Percentiles rank a stretch among this genome's conserved stretches.
Evolutionary conservation across 2,888 invertebrate genomes (phyloP).

Genomic region (Drosophila nr. perissopoda): DNA sequence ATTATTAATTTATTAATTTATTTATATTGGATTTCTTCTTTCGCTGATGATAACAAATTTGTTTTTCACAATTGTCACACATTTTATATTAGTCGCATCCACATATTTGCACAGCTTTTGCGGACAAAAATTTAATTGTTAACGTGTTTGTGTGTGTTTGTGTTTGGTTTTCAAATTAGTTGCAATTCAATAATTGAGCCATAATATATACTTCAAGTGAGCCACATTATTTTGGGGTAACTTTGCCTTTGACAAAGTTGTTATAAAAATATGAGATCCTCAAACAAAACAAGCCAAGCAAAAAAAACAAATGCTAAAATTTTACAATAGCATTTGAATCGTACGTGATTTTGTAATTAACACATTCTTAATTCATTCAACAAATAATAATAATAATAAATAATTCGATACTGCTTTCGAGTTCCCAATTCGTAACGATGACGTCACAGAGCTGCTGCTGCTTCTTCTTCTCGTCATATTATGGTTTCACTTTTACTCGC

Average conservation of each 20-base stretch:
- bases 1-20: neutral
- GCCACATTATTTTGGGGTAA: slow-evolving; percentile 8
- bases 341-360: slow-evolving; percentile 71
- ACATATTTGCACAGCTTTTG: slow-evolving; percentile 24
- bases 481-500: slow-evolving; percentile 69
- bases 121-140: slow-evolving; percentile 15
- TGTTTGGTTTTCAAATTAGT: slow-evolving; percentile 67
- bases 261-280: slow-evolving; percentile 49
- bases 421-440: slow-evolving; percentile 3
- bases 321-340: slow-evolving; percentile 40
- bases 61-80: slow-evolving; percentile 48
- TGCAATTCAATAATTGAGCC: slow-evolving; percentile 74
- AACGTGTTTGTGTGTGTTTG: slow-evolving; percentile 17
- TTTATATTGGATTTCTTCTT: neutral
- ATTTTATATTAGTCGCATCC: slow-evolving; percentile 49
- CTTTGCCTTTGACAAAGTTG: slow-evolving; percentile 58
- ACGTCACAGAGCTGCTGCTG: neutral
- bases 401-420: neutral
- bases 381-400: slow-evolving; percentile 36
- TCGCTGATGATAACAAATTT: slow-evolving; percentile 32
- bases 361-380: slow-evolving; percentile 70
- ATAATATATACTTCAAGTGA: slow-evolving; percentile 56
- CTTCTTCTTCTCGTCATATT: neutral
- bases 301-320: slow-evolving; percentile 36
- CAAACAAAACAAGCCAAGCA: slow-evolving; percentile 28